Evolutionary conservation across 1,140 invertebrate species (phyloP).

Genomic region (Ericerus pela): DNA sequence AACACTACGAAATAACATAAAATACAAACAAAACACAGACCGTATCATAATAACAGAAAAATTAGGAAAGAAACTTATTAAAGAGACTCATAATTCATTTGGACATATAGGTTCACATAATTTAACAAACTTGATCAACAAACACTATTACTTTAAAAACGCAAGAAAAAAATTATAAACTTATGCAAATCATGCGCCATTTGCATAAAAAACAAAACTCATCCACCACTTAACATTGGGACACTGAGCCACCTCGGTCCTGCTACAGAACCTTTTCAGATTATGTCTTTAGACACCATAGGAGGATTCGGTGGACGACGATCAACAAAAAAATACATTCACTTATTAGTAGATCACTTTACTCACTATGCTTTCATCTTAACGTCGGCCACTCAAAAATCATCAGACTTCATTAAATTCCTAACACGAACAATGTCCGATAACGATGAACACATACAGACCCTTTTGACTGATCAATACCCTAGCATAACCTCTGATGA

Average conservation of each 20-base stretch:
- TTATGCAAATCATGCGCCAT: too few species aligned
- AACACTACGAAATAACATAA: too few species aligned
- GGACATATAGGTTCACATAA: background rate
- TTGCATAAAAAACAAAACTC: too few species aligned
- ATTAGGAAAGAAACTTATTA: too few species aligned
- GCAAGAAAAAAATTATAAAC: constrained; percentile 6
- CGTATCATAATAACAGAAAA: constrained; percentile 4
- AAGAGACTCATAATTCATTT: background rate
- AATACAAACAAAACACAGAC: background rate
- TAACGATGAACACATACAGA: too few species aligned
- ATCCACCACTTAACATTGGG: too few species aligned
- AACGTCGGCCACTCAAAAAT: constrained; percentile 14
- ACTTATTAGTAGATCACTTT: constrained; percentile 22
- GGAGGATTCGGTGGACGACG: constrained; percentile 22
- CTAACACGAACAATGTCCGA: constrained; percentile 13
- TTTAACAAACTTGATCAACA: background rate
- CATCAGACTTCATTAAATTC: constrained; percentile 14
- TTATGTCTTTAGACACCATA: constrained; percentile 25
- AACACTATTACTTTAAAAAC: background rate
- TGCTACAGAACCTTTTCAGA: constrained; percentile 28
- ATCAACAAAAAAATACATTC: constrained; percentile 24
- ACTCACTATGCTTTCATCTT: constrained; percentile 19
- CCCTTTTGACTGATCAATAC: background rate
- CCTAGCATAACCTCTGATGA: background rate
- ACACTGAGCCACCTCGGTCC: constrained; percentile 27